Conservation (phyloP, 1,140 invertebrate species). For the Listronotus bonariensis region DNA sequence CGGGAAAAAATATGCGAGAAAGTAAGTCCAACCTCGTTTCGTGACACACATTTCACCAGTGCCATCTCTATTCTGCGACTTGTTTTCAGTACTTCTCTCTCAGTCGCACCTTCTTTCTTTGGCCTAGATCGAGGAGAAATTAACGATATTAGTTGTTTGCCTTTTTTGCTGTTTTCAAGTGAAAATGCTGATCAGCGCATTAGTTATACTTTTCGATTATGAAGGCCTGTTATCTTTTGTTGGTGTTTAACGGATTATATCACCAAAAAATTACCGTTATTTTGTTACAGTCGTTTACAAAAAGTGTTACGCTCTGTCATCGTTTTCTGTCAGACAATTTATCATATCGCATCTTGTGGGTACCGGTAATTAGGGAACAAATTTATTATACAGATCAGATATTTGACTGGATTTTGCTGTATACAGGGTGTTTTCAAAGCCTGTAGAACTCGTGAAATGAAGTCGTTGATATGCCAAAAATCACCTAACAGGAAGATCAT, state of each 20-base stretch:
- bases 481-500: no score
- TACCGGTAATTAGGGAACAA: no score
- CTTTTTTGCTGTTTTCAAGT: constrained; percentile 44
- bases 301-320: constrained; percentile 29
- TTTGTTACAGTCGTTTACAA: constrained; percentile 25
- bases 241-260: constrained; percentile 37
- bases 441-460: no score
- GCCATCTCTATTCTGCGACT: constrained; percentile 41
- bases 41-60: constrained; percentile 47
- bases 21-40: constrained; percentile 49
- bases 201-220: constrained; percentile 36
- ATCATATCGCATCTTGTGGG: no score
- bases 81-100: constrained; percentile 38
- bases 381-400: no score
- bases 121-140: constrained; percentile 47
- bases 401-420: no score
- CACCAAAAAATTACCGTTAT: constrained; percentile 36
- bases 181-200: constrained; percentile 38
- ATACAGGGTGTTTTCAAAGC: no score
- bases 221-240: constrained; percentile 23
- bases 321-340: no score
- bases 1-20: constrained; percentile 37
- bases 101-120: constrained; percentile 44
- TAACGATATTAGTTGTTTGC: constrained; percentile 43
- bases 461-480: no score